These are phyloP conservation scores for Xerus rutilus DNA, from an alignment of 2,797 vertebrate species.

Conservation along the genomic window DNA sequence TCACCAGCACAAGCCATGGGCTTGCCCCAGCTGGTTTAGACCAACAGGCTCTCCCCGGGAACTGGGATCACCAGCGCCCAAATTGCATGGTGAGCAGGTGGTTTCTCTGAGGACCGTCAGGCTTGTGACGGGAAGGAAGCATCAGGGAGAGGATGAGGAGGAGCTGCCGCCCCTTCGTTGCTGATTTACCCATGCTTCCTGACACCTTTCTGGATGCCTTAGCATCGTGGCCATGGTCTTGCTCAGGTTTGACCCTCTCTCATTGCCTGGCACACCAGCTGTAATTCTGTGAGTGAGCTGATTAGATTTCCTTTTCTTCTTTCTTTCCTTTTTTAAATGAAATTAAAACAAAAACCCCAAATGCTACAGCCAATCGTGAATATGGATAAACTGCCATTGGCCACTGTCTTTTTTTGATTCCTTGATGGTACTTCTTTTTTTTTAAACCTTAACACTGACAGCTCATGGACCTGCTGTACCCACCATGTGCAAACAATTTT, in stretches of 20 bases:
- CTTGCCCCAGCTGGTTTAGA: not conserved
- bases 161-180: fast-evolving
- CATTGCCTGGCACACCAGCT: fast-evolving
- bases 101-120: not conserved
- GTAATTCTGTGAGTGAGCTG: not conserved
- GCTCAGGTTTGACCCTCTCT: not conserved
- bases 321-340: not conserved
- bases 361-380: constrained; percentile 19
- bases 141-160: fast-evolving
- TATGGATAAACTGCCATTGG: constrained; percentile 41
- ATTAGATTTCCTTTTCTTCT: not conserved
- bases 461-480: constrained; percentile 24
- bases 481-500: constrained; percentile 32
- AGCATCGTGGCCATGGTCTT: not conserved
- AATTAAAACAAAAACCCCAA: constrained; percentile 64
- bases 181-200: fast-evolving
- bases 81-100: fast-evolving
- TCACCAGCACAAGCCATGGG: too few relatives aligned
- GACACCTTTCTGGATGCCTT: too few relatives aligned
- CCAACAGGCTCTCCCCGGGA: not conserved
- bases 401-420: constrained; percentile 39
- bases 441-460: constrained; percentile 29
- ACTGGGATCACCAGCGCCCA: not conserved
- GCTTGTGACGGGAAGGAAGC: not conserved
- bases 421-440: not conserved